A percentile compares a stretch with the other conserved stretches of the same genome.
Evolutionary conservation across 2,113 vertebrate species (phyloP).

Genomic region (Chunga burmeisteri): DNA sequence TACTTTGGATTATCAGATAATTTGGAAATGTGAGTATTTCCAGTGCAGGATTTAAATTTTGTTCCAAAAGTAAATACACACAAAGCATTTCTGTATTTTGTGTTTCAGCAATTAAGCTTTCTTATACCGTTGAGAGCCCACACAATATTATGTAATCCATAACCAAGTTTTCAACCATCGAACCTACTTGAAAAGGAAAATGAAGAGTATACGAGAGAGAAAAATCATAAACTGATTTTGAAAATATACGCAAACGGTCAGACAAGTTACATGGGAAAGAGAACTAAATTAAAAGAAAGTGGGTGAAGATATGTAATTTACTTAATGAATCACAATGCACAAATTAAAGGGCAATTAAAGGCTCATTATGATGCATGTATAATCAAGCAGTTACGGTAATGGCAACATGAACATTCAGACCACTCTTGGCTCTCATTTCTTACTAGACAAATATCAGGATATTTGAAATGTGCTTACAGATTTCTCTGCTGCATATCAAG

Average conservation of each 20-base stretch:
- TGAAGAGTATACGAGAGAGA: fast-evolving
- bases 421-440: too few species aligned
- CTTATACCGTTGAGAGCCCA: fast-evolving
- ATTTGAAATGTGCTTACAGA: too few species aligned
- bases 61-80: background rate
- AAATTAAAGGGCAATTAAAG: too few species aligned
- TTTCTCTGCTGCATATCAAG: too few species aligned
- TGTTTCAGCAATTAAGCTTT: too few species aligned
- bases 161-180: background rate
- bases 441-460: too few species aligned
- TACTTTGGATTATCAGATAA: background rate
- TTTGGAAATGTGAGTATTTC: background rate
- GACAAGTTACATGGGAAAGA: background rate
- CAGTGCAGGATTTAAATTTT: background rate
- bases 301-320: too few species aligned
- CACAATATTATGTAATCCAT: background rate
- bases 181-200: background rate
- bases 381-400: too few species aligned
- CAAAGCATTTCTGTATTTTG: too few species aligned
- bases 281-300: background rate
- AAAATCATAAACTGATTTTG: background rate
- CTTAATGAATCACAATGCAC: too few species aligned
- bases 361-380: too few species aligned
- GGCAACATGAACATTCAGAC: too few species aligned
- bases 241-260: background rate